These are phyloP conservation scores for Phyllotreta cruciferae DNA, from an alignment of 2,888 invertebrate species.

Conservation along the genomic window DNA sequence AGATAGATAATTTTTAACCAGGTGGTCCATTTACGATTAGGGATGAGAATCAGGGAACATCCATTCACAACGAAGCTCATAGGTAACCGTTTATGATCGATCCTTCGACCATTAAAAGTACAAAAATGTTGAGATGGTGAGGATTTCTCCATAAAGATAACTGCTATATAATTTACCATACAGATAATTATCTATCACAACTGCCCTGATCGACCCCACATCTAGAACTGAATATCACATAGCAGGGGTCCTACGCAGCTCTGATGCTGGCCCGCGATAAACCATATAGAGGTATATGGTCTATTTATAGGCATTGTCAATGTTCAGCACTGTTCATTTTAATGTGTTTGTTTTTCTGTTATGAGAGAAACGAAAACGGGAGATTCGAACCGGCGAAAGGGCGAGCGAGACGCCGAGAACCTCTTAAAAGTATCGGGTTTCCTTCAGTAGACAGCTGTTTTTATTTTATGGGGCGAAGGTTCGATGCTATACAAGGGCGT, in stretches of 20 bases:
- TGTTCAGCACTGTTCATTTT: constrained; percentile 62
- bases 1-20: too few relatives aligned
- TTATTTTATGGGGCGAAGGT: constrained; percentile 54
- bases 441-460: constrained; percentile 61
- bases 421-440: constrained; percentile 63
- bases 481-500: constrained; percentile 42
- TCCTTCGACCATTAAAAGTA: constrained; percentile 5
- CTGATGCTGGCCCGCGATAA: constrained; percentile 50
- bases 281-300: constrained; percentile 59
- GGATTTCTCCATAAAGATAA: constrained; percentile 17
- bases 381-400: constrained; percentile 33
- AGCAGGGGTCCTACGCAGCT: constrained; percentile 44
- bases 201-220: constrained; percentile 35
- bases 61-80: neutral
- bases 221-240: constrained; percentile 30
- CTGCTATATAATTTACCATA: constrained; percentile 10
- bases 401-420: constrained; percentile 50
- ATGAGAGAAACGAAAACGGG: constrained; percentile 51
- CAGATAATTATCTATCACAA: constrained; percentile 28
- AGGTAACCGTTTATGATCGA: constrained; percentile 12
- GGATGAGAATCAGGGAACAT: too few relatives aligned
- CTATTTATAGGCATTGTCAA: constrained; percentile 63
- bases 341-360: constrained; percentile 62
- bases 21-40: too few relatives aligned
- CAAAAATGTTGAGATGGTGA: constrained; percentile 16